phyloP scores from a whole-genome alignment of 2,797 vertebrate genomes.

The Hozukius guyotensis region DNA sequence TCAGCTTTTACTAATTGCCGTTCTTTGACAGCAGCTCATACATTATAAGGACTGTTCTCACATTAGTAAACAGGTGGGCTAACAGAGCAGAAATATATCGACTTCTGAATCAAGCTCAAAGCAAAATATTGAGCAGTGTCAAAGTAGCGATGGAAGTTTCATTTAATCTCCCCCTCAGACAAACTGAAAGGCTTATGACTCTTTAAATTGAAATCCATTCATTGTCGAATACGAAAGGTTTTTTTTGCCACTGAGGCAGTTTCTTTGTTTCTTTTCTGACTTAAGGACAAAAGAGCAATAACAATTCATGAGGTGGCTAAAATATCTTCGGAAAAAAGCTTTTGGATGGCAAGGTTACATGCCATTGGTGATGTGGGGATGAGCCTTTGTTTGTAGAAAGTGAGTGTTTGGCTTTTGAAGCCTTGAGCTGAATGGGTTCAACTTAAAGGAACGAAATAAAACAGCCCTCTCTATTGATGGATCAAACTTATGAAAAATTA shows the following conservation, averaged over 20 bases:
- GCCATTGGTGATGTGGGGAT: neutral
- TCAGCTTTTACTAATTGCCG: constrained; percentile 50
- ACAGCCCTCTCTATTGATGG: neutral
- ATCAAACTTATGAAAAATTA: neutral
- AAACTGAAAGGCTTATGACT: neutral
- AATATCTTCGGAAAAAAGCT: neutral
- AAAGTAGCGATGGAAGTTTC: neutral
- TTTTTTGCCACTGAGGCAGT: neutral
- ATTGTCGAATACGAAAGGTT: too few relatives aligned
- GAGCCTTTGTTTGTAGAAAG: neutral
- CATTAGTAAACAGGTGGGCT: constrained; percentile 33
- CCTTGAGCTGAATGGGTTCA: neutral
- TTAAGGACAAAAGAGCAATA: neutral
- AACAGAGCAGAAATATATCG: neutral
- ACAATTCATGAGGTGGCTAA: neutral
- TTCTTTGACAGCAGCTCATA: constrained; percentile 40
- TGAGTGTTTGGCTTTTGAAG: neutral
- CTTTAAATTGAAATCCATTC: neutral
- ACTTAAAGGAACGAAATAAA: neutral
- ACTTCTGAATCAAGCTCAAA: constrained; percentile 4
- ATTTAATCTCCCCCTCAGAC: neutral
- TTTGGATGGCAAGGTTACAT: neutral
- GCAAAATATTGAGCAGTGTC: neutral
- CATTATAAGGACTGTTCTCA: constrained; percentile 15
- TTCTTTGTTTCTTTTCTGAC: neutral